Base-by-base conservation (phyloP, 2,888 invertebrate species). In the Sisyra nigra region DNA sequence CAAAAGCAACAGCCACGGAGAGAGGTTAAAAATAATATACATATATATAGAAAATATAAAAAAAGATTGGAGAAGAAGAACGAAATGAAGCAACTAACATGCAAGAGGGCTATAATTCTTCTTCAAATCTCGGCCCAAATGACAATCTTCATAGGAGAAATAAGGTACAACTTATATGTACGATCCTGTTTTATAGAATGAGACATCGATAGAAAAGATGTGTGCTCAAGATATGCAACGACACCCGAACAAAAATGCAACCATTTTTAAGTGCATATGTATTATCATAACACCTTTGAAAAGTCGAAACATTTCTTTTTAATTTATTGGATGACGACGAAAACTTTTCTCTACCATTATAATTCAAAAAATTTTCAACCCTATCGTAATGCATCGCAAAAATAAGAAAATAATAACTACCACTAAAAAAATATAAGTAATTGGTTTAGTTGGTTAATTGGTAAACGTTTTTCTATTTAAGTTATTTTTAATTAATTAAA, bases 21-120 rank as follows among this genome's bases (percentile, higher is more conserved):
- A 24, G 24, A 24, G 24, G 24, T 24, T 24, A 24, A 24, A 24
- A 24, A 24, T 24, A 24, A 24, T 24, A 24, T 24, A 24, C 24
- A 24, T 24, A 24, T 24, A 24, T 24, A 24, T 24, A 24, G 24
- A 24, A 24, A 24, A 24, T 24, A 24, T 24, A 24, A 24, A 24
- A 24, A 24, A 24, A 24, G 24, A 24, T 24, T 24, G 24, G 24
- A 24, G 24, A 24, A 24, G 24, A 24, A 24, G 24, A 19, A 19
- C 18, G 24, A 39, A 39, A 39, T 39, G 24, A 39, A 39, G 39
- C 24, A 39, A 39, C 39, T 39, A 39, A 39, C 39, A 39, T 39
- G 39, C 39, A 24, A 39, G 39, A 13, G 13, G 13, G 18, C 18
- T 13, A 19, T 39, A 19, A 13, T 19, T 39, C 39, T 39, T 39